Conservation (phyloP, 2,888 invertebrate species). For the Synanthedon myopaeformis region DNA sequence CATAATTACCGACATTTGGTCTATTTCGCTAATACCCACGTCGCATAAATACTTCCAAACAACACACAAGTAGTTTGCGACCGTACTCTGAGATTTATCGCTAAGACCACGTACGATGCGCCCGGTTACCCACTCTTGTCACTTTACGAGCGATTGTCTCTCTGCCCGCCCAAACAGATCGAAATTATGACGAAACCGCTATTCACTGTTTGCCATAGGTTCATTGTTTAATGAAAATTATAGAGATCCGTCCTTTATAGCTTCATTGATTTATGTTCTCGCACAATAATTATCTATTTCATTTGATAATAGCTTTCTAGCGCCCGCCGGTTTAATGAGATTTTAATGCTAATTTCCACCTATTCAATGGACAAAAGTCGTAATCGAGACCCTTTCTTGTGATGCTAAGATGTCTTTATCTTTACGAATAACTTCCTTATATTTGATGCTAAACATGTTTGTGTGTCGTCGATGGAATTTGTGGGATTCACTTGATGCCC, state of each 20-base stretch:
- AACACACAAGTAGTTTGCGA: slow-evolving; percentile 12
- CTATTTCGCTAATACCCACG: slow-evolving; percentile 22
- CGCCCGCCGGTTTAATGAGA: not conserved
- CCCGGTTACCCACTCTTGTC: slow-evolving; percentile 26
- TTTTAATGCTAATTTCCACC: not conserved
- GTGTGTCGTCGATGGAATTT: slow-evolving; percentile 27
- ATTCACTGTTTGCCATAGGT: slow-evolving; percentile 19
- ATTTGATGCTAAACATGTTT: slow-evolving; percentile 31
- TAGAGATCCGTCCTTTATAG: slow-evolving; percentile 13
- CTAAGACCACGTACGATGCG: slow-evolving; percentile 4
- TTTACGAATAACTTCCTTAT: slow-evolving; percentile 20
- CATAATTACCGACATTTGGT: slow-evolving; percentile 22
- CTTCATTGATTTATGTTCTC: slow-evolving; percentile 15
- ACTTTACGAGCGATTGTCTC: slow-evolving; percentile 41
- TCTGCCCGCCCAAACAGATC: slow-evolving; percentile 7
- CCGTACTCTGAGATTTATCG: slow-evolving; percentile 6
- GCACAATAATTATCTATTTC: not conserved
- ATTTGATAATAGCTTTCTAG: not conserved
- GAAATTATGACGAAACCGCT: slow-evolving; percentile 23
- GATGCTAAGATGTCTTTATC: not conserved
- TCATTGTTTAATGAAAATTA: slow-evolving; percentile 13
- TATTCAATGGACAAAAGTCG: not conserved
- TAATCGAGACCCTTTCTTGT: not conserved
- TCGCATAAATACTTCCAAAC: slow-evolving; percentile 19
- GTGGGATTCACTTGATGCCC: slow-evolving; percentile 39